A percentile compares a stretch with the other conserved stretches of the same genome.
phyloP scores from a whole-genome alignment of 2,797 vertebrate genomes.

The Myotis pilosus region DNA sequence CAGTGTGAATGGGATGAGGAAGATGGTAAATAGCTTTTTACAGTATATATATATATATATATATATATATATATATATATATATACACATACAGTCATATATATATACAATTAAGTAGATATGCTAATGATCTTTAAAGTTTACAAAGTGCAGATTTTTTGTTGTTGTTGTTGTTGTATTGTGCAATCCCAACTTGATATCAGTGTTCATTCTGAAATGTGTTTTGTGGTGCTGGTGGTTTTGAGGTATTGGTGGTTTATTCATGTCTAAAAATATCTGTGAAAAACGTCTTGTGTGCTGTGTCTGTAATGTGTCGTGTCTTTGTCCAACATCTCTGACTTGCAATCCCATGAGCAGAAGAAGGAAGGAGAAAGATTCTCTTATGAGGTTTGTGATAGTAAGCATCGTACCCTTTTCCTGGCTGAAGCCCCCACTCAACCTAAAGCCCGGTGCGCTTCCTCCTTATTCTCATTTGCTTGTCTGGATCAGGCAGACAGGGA shows the following conservation, averaged over 20 bases:
- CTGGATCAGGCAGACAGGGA: constrained; percentile 3
- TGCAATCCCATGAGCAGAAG: constrained; percentile 89
- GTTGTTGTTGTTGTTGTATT: constrained; percentile 51
- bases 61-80: too few relatives aligned
- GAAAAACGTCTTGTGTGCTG: constrained; percentile 75
- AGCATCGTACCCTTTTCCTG: constrained; percentile 78
- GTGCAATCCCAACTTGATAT: constrained; percentile 64
- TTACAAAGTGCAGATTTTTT: constrained; percentile 26
- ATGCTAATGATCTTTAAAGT: constrained; percentile 79
- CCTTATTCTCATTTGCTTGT: constrained; percentile 65
- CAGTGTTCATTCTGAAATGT: constrained; percentile 59
- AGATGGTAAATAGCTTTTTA: neutral
- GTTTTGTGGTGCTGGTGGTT: constrained; percentile 54
- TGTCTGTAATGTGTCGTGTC: constrained; percentile 90
- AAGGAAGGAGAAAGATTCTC: constrained; percentile 98
- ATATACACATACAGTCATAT: neutral
- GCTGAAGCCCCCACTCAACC: constrained; percentile 40
- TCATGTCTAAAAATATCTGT: constrained; percentile 62
- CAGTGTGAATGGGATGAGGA: neutral
- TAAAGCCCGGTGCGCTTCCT: constrained; percentile 49
- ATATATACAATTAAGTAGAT: neutral
- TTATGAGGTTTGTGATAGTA: constrained; percentile 97
- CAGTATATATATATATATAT: neutral
- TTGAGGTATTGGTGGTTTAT: constrained; percentile 50
- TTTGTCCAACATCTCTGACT: constrained; percentile 89